These are phyloP conservation scores for Thymelicus sylvestris DNA, from an alignment of 2,888 invertebrate species.

Conservation along the genomic window DNA sequence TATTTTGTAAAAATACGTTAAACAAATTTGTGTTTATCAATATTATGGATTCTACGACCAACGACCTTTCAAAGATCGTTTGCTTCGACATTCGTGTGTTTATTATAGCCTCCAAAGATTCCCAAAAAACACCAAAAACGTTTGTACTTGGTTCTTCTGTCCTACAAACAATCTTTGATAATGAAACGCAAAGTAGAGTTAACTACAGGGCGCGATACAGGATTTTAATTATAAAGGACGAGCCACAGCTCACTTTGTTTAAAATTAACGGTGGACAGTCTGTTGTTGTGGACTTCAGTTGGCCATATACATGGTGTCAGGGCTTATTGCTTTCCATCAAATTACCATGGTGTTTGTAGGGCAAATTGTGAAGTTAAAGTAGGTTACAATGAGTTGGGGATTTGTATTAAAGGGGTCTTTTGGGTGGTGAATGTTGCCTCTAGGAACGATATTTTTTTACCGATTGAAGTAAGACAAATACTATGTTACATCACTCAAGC, in stretches of 20 bases:
- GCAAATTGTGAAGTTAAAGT: slow-evolving; percentile 1
- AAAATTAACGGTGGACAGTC: slow-evolving; percentile 31
- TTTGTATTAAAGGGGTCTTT: too few relatives aligned
- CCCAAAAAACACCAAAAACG: background rate
- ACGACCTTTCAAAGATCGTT: too few relatives aligned
- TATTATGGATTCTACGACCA: too few relatives aligned
- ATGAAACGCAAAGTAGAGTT: slow-evolving; percentile 33
- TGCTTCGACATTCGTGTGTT: too few relatives aligned
- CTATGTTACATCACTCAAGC: too few relatives aligned
- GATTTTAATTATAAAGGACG: slow-evolving; percentile 36
- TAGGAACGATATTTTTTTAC: too few relatives aligned
- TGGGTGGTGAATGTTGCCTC: too few relatives aligned
- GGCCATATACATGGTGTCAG: slow-evolving; percentile 19
- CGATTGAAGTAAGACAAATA: too few relatives aligned
- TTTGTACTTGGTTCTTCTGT: background rate
- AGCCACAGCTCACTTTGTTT: slow-evolving; percentile 33
- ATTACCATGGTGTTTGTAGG: slow-evolving; percentile 12
- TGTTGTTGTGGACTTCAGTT: slow-evolving; percentile 8
- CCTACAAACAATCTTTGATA: slow-evolving; percentile 11
- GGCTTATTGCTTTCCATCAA: slow-evolving; percentile 13
- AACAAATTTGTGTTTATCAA: too few relatives aligned
- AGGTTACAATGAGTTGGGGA: background rate
- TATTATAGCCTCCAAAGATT: background rate
- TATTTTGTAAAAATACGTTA: too few relatives aligned
- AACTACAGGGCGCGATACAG: slow-evolving; percentile 38